Base-by-base conservation (phyloP, 2,113 vertebrate genomes). In the Archilochus colubris region DNA sequence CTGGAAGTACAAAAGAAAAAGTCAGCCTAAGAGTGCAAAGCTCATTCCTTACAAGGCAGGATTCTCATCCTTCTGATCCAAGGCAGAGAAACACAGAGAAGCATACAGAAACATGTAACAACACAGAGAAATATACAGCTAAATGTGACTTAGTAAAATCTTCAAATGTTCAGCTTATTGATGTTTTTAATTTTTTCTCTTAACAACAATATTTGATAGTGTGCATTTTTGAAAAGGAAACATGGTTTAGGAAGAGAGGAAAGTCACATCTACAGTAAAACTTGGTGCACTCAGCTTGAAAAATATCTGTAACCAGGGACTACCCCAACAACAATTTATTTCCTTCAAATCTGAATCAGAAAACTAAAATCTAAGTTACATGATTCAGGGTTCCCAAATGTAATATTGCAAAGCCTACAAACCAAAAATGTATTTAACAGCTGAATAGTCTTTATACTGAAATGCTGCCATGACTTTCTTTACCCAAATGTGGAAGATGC, bases 161-260 rank as follows among this genome's bases (percentile, higher is more conserved):
- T 88, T 95, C 82, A 89, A 88, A 86, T 92, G 59, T 80, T 36
- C 84, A 91, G 79, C 86, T 91, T 96, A 96, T 93, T 97, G 94
- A 54, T 91, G 94, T 94, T 94, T 89, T n/a, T 27, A 8, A 92
- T 83, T 81, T 91, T 95, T 96, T 92, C 83, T 97, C 83, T 40
- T 40, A 40, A 40, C 40, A 74, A 57, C 20, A 73, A 43, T 33
- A 17, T 38, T 23, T 73, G 74, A 51, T 4, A 83, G 14, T 16
- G 28, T 13, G 2, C 23, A 10, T 16, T 81, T 81, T 76, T 76
- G 18, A 63, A 89, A 40, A 77, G 21, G 13, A 89, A 86, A 48
- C 19, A 3, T 73, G 25, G 24, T 48, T 30, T 44, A n/a, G 38
- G 23, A 92, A 73, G 54, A 77, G 5, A 30, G 88, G 59, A 33